Percentiles rank a stretch among this genome's conserved stretches.
phyloP scores from a whole-genome alignment of 2,113 vertebrate species.

The Silurus glanis region DNA sequence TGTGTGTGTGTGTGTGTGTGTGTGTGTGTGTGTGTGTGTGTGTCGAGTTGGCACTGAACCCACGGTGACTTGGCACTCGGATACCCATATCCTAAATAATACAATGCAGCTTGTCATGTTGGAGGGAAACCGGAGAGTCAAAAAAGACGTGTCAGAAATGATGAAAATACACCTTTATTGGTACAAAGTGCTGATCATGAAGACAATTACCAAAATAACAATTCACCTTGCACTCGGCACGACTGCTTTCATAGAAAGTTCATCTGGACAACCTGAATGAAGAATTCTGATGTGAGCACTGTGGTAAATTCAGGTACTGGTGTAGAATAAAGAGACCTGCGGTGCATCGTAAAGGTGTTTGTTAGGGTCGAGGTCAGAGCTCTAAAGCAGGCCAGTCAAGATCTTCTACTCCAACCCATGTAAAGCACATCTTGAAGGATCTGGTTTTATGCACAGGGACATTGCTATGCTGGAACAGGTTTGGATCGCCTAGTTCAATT shows the following conservation, averaged over 20 bases:
- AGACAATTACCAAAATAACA: background rate
- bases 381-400: no score
- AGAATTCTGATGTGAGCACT: background rate
- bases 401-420: no score
- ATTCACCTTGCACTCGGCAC: background rate
- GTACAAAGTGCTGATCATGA: background rate
- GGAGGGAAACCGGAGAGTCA: background rate
- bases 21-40: constrained; percentile 1
- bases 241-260: background rate
- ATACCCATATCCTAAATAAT: background rate
- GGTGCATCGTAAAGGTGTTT: no score
- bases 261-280: background rate
- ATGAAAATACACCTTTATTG: background rate
- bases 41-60: background rate
- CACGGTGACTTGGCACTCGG: constrained; percentile 23
- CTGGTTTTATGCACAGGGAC: no score
- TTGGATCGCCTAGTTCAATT: no score
- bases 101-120: background rate
- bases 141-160: background rate
- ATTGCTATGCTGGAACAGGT: no score
- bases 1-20: background rate
- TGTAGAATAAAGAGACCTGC: no score
- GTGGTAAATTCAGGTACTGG: background rate
- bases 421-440: no score
- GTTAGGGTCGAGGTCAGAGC: no score